Conservation (phyloP, 2,888 invertebrate genomes). For the Chydorus sphaericus region DNA sequence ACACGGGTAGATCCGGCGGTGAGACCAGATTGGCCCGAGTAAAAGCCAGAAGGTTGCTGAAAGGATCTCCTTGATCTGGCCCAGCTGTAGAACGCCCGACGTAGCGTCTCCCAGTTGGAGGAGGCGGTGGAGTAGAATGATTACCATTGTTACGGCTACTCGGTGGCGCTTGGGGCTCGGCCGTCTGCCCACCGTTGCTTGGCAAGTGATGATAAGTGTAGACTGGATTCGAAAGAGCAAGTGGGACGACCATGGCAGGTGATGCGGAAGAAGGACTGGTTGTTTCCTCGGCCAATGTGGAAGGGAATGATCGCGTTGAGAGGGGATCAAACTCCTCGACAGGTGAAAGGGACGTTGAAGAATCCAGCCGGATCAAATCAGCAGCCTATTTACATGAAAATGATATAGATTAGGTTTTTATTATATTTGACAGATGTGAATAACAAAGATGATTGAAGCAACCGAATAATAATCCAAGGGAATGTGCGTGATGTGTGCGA, state of each 20-base stretch:
- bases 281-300: not conserved
- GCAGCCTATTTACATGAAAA: no score
- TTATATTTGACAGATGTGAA: no score
- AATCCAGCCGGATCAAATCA: slow-evolving; percentile 11
- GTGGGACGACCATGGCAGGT: no score
- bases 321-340: slow-evolving; percentile 14
- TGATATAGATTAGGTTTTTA: no score
- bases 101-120: not conserved
- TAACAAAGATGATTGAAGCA: no score
- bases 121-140: no score
- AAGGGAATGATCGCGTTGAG: not conserved
- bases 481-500: no score
- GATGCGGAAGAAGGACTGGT: no score
- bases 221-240: slow-evolving; percentile 31
- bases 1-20: not conserved
- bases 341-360: not conserved
- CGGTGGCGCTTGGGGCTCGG: slow-evolving; percentile 1
- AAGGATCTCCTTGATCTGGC: slow-evolving; percentile 3
- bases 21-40: slow-evolving; percentile 12
- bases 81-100: not conserved
- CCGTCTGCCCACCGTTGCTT: no score
- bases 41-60: slow-evolving; percentile 10
- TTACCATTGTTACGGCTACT: not conserved
- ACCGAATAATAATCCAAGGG: no score
- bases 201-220: slow-evolving; percentile 37